phyloP scores from a whole-genome alignment of 2,888 invertebrate genomes.

The Amitus sp. region DNA sequence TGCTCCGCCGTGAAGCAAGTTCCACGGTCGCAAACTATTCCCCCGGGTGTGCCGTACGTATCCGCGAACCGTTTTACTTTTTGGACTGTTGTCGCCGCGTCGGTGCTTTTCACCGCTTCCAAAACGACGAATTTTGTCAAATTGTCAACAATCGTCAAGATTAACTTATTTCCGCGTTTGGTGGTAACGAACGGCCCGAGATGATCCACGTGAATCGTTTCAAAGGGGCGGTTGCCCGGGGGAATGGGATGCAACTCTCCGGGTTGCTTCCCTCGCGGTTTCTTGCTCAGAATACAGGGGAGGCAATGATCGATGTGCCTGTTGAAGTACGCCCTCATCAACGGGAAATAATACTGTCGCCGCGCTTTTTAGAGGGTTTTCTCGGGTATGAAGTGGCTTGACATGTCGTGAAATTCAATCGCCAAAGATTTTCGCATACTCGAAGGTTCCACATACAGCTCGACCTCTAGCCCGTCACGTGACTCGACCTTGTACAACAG shows the following conservation, averaged over 20 bases:
- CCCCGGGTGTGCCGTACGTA: not conserved
- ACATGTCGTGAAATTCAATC: conserved; percentile 10
- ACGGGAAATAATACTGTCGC: conserved; percentile 27
- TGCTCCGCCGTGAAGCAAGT: conserved; percentile 8
- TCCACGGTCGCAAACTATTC: conserved; percentile 14
- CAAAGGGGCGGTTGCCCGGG: conserved; percentile 40
- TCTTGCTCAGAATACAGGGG: conserved; percentile 37
- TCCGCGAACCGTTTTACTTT: not conserved
- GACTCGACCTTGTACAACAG: conserved; percentile 1
- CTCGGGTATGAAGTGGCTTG: conserved; percentile 36
- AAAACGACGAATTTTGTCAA: conserved; percentile 13
- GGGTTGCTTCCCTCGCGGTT: conserved; percentile 28
- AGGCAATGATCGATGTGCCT: conserved; percentile 32
- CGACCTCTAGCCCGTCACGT: not conserved
- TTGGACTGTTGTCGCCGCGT: not conserved
- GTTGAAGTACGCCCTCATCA: too few species aligned
- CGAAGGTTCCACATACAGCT: conserved; percentile 5
- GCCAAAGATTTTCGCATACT: not conserved
- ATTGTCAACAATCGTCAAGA: not conserved
- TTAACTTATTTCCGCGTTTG: not conserved
- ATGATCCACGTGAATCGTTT: conserved; percentile 39
- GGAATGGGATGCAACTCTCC: conserved; percentile 41
- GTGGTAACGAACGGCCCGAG: conserved; percentile 28
- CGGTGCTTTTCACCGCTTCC: not conserved
- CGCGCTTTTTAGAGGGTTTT: conserved; percentile 17